A percentile compares a stretch with the other conserved stretches of the same genome.
phyloP scores from a whole-genome alignment of 2,888 invertebrate genomes.

The Agrochola macilenta region DNA sequence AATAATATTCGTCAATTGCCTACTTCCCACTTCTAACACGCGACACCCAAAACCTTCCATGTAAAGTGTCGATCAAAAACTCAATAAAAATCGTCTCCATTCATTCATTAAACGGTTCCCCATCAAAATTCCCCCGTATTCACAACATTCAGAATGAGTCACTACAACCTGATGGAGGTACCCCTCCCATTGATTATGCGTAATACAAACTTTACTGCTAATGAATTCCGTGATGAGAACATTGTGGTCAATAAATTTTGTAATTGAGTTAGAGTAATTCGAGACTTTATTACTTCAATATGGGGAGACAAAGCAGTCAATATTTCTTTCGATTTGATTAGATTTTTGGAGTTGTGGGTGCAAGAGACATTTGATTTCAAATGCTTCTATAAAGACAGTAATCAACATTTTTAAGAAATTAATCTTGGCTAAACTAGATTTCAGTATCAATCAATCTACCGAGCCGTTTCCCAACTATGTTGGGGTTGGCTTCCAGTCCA shows the following conservation, averaged over 20 bases:
- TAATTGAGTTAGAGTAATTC: slow-evolving; percentile 36
- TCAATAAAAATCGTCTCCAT: slow-evolving; percentile 31
- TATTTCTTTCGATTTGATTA: slow-evolving; percentile 11
- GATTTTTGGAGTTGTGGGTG: not conserved
- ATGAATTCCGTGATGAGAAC: slow-evolving; percentile 63
- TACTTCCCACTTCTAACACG: slow-evolving; percentile 21
- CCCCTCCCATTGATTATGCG: slow-evolving; percentile 64
- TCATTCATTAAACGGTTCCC: slow-evolving; percentile 60
- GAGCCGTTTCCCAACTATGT: no score
- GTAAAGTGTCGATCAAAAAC: slow-evolving; percentile 25
- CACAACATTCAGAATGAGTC: slow-evolving; percentile 68
- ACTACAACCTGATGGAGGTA: slow-evolving; percentile 55
- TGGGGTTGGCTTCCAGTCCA: no score
- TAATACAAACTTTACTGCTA: slow-evolving; percentile 64
- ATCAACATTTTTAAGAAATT: not conserved
- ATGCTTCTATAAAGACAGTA: not conserved
- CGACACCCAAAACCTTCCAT: slow-evolving; percentile 4
- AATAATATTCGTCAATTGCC: not conserved
- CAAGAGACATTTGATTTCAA: not conserved
- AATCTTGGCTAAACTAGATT: not conserved
- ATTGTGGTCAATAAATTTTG: slow-evolving; percentile 35
- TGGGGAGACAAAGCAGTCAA: slow-evolving; percentile 1
- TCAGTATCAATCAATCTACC: not conserved
- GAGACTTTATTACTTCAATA: slow-evolving; percentile 45
- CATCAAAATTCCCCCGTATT: slow-evolving; percentile 69